These are phyloP conservation scores for Sphaerophoria taeniata DNA, from an alignment of 2,888 invertebrate species.

Conservation along the genomic window DNA sequence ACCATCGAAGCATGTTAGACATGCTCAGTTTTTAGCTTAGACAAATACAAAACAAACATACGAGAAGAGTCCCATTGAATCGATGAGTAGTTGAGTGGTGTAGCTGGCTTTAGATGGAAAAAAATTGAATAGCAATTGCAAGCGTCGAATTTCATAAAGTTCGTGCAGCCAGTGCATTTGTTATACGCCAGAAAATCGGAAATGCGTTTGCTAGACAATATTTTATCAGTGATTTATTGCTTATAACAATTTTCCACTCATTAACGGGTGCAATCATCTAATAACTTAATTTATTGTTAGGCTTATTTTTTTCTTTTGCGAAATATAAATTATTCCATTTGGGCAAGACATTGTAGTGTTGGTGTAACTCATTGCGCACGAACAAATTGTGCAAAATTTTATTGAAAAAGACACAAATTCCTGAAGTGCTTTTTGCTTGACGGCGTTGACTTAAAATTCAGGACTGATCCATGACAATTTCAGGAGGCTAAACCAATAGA, in stretches of 20 bases:
- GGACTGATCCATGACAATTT: conserved; percentile 47
- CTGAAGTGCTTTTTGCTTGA: too few relatives aligned
- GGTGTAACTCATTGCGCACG: neutral
- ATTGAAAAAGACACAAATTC: too few relatives aligned
- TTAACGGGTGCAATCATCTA: conserved; percentile 34
- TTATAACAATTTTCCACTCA: conserved; percentile 43
- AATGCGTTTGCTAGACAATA: conserved; percentile 47
- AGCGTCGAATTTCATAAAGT: conserved; percentile 42
- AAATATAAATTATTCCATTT: conserved; percentile 1
- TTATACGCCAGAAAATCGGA: conserved; percentile 57
- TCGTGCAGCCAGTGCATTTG: conserved; percentile 64
- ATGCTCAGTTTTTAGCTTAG: neutral
- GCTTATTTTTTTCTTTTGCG: neutral
- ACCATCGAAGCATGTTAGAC: conserved; percentile 51
- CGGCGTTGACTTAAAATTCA: conserved; percentile 19
- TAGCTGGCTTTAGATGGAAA: neutral
- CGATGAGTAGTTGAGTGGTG: neutral
- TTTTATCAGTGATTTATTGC: conserved; percentile 49
- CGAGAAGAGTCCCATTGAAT: neutral
- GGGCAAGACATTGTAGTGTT: neutral
- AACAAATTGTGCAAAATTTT: conserved; percentile 1
- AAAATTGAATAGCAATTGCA: conserved; percentile 28
- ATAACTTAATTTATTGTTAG: neutral
- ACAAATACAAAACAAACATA: neutral
- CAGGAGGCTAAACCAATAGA: conserved; percentile 1